Percentiles rank a stretch among this genome's conserved stretches.
These are phyloP conservation scores for Allophyes oxyacanthae DNA, from an alignment of 2,888 invertebrate genomes.

Conservation along the genomic window DNA sequence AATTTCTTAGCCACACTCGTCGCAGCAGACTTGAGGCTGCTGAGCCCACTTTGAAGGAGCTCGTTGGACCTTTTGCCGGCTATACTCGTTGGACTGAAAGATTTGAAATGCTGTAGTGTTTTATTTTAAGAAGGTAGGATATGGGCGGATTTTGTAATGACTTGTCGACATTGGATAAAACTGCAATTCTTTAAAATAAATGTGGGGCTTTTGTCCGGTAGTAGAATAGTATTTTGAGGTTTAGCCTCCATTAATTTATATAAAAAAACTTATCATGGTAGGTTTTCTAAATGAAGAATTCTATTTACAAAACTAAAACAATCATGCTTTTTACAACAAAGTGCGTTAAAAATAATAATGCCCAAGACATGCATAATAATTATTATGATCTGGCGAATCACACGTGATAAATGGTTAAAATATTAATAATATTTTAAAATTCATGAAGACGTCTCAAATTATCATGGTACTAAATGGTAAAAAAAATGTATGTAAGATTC, in stretches of 20 bases:
- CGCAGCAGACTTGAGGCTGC: conserved; percentile 95
- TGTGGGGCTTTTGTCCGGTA: no score
- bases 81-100: conserved; percentile 93
- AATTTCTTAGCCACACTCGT: conserved; percentile 96
- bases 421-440: background rate
- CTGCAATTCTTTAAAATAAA: no score
- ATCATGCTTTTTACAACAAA: conserved; percentile 49
- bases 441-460: conserved; percentile 22
- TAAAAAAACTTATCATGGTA: no score
- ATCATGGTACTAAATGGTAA: conserved; percentile 32
- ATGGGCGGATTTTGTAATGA: no score
- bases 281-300: no score
- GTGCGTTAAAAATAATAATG: conserved; percentile 37
- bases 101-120: conserved; percentile 1
- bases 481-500: conserved; percentile 10
- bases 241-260: no score
- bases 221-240: no score
- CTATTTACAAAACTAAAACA: conserved; percentile 24
- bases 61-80: conserved; percentile 97
- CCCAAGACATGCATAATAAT: conserved; percentile 44
- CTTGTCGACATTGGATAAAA: no score
- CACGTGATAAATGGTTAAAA: background rate
- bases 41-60: conserved; percentile 95
- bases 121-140: background rate
- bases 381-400: conserved; percentile 1